phyloP scores from a whole-genome alignment of 1,140 invertebrate genomes.

The Drosophila punjabiensis region DNA sequence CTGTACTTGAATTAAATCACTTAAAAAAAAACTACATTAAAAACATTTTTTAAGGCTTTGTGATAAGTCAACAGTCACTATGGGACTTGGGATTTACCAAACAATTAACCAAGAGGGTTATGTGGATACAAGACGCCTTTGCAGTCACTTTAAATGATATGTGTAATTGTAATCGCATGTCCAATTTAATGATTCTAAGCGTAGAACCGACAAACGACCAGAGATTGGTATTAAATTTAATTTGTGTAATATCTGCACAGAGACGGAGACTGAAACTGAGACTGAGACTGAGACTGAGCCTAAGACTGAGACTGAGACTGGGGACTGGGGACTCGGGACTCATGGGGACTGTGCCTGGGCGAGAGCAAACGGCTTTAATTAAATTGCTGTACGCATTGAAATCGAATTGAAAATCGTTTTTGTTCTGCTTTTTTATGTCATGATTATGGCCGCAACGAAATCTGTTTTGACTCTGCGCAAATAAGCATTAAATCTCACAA shows the following conservation, averaged over 20 bases:
- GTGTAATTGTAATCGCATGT: conserved; percentile 74
- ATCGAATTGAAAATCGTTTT: conserved; percentile 82
- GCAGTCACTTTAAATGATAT: conserved; percentile 70
- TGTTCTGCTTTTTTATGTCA: conserved; percentile 83
- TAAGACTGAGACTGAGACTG: background rate
- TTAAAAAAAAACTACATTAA: too few species aligned
- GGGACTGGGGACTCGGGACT: too few species aligned
- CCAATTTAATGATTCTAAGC: conserved; percentile 74
- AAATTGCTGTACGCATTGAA: conserved; percentile 73
- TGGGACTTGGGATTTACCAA: background rate
- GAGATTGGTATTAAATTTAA: conserved; percentile 17
- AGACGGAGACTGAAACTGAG: background rate
- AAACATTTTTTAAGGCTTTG: background rate
- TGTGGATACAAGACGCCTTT: conserved; percentile 39
- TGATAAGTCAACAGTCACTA: background rate
- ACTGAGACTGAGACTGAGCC: background rate
- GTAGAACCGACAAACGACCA: conserved; percentile 37
- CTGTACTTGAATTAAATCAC: too few species aligned
- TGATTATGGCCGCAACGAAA: conserved; percentile 76
- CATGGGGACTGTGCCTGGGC: background rate
- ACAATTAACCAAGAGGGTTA: background rate
- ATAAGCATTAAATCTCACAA: conserved; percentile 81
- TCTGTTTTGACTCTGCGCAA: conserved; percentile 82
- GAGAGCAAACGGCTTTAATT: conserved; percentile 64
- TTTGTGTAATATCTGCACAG: conserved; percentile 13